Base-by-base conservation (phyloP, 2,113 vertebrate genomes). In the Leucopternis melanops region DNA sequence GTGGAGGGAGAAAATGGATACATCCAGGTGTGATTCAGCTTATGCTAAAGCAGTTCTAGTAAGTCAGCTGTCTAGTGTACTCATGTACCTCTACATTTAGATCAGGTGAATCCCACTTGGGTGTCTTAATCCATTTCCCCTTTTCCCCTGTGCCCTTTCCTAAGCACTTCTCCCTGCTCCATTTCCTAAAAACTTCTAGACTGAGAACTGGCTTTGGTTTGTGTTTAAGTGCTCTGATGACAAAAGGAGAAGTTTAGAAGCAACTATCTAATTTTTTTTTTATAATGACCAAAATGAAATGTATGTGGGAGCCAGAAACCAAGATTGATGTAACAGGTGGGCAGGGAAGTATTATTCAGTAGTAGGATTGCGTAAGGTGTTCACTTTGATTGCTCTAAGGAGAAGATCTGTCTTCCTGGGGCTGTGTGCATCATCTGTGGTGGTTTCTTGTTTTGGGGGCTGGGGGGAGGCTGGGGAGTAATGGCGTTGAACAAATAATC, bases 361-460 rank as follows among this genome's bases (percentile, higher is more conserved):
- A 12, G 42, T 3, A 40, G 44, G 20, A 32, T 57, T 47, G 9
- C 8, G 1, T 44, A 26, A 49, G 27, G 57, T 49, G 52, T 63
- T 88, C 7, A 0, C n/a, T 91, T 31, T 4, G 4, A 3, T 54
- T 1, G 1, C 19, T 79, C 6, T 27, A 10, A 44, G 15, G 38
- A 40, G 69, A 59, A 73, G 55, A 5, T 38, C 18, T 17, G 0
- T 77, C 26, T 40, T 38, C 32, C 15, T 72, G 66, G 22, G 23
- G 57, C 62, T 79, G 21, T 42, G 16, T 85, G 66, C 26, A n/a
- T 47, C 5, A 17, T 17, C 49, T 83, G 6, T 50, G 52, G 16
- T 15, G 5, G 2, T 49, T 22, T 27, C 3, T 27, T 50, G 9
- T 1, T 62, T 65, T 44, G 16, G 3, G 17, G 27, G 8, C 32